Conservation (phyloP, 2,113 vertebrate species). For the Sula dactylatra region DNA sequence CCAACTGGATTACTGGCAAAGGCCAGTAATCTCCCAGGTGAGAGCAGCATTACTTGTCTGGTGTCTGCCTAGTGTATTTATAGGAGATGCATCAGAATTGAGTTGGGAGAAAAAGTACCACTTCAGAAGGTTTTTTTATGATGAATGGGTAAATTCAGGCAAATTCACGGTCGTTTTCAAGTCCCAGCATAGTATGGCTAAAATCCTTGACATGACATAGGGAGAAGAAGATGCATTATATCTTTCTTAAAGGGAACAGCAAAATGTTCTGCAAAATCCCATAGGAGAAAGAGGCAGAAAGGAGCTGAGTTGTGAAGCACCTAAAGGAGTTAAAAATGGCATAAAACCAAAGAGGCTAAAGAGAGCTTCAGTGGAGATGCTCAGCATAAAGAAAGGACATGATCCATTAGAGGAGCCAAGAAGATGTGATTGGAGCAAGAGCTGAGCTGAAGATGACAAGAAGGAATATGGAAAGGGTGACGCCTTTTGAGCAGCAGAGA, state of each 20-base stretch:
- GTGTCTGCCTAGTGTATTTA: background rate
- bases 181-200: background rate
- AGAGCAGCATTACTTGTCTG: background rate
- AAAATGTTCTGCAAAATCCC: background rate
- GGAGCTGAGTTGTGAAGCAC: background rate
- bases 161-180: background rate
- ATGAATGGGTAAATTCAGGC: background rate
- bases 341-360: background rate
- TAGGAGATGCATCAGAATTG: background rate
- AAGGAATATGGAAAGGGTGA: background rate
- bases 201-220: background rate
- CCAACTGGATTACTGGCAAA: background rate
- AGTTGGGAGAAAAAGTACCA: background rate
- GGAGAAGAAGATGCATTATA: background rate
- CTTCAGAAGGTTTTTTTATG: background rate
- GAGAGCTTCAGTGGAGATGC: background rate
- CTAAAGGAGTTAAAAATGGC: background rate
- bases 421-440: background rate
- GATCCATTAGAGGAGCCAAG: background rate
- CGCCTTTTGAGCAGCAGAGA: background rate
- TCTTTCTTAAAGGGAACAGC: background rate
- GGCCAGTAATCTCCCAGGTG: background rate
- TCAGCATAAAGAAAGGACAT: background rate
- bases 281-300: background rate
- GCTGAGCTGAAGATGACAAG: background rate